These are phyloP conservation scores for Phodopus roborovskii DNA, from an alignment of 2,113 vertebrate species.

Conservation along the genomic window DNA sequence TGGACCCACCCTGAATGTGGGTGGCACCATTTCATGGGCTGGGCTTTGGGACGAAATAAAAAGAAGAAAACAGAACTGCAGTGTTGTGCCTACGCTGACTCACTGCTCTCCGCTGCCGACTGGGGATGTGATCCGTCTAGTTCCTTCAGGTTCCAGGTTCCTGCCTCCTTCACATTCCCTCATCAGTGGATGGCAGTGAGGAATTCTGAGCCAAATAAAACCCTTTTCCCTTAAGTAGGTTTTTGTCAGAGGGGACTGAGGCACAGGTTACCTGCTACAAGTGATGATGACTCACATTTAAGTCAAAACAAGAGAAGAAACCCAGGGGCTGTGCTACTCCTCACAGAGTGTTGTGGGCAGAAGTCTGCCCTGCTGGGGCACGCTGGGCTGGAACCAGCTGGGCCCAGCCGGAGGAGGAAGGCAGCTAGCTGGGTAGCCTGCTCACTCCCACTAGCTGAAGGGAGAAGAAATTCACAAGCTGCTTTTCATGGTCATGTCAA, in stretches of 20 bases:
- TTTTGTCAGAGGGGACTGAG: neutral
- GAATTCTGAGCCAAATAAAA: neutral
- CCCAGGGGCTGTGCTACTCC: neutral
- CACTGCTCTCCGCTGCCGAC: neutral
- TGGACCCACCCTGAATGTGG: neutral
- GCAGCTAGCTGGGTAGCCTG: neutral
- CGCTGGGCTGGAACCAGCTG: neutral
- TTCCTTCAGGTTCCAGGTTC: too few species aligned
- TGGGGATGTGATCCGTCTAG: neutral
- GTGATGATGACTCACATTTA: neutral
- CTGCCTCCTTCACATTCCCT: too few species aligned
- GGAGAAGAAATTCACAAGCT: neutral
- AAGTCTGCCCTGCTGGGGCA: neutral
- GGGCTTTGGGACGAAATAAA: neutral
- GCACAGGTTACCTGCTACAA: neutral
- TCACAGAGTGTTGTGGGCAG: neutral
- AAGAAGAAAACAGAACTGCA: too few species aligned
- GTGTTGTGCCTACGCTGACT: neutral
- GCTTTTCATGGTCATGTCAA: neutral
- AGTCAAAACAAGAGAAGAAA: conserved; percentile 35
- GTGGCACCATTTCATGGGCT: neutral
- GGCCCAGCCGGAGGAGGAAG: neutral
- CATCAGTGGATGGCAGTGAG: neutral
- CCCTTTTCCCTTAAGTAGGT: neutral
- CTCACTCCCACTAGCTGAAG: neutral